Conservation (phyloP, 1,140 invertebrate genomes). For the Aphaenogaster ashmeadi region DNA sequence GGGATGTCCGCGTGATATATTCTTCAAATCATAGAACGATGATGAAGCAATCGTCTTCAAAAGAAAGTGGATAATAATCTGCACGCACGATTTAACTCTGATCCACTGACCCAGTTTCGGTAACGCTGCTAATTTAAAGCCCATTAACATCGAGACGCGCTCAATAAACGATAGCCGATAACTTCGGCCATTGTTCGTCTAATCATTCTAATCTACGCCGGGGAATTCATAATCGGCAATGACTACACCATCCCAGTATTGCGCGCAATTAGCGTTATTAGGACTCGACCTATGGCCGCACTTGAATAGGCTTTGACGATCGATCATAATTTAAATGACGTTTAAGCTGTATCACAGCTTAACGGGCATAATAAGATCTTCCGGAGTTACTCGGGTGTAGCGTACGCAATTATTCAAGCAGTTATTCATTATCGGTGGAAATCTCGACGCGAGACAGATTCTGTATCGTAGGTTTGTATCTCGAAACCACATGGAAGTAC, state of each 20-base stretch:
- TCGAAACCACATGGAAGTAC: constrained; percentile 54
- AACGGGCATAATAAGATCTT: background rate
- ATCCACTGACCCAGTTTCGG: constrained; percentile 36
- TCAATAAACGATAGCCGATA: constrained; percentile 40
- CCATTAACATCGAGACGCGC: constrained; percentile 34
- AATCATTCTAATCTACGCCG: constrained; percentile 24
- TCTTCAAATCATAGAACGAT: background rate
- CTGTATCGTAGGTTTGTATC: background rate
- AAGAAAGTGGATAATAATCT: constrained; percentile 6
- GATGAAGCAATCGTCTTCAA: background rate
- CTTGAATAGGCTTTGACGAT: background rate
- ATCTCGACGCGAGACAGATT: constrained; percentile 13
- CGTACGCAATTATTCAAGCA: background rate
- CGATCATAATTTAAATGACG: constrained; percentile 13
- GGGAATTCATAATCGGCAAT: background rate
- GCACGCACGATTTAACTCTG: constrained; percentile 9
- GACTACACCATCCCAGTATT: constrained; percentile 7
- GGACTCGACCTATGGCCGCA: background rate
- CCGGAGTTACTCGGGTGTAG: background rate
- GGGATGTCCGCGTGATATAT: background rate
- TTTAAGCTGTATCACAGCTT: background rate
- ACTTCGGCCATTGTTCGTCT: constrained; percentile 42
- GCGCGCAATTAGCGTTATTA: constrained; percentile 23
- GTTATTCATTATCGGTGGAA: background rate
- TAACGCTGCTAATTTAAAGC: constrained; percentile 30